Base-by-base conservation (phyloP, 1,140 invertebrate species). In the Conus ventricosus region DNA sequence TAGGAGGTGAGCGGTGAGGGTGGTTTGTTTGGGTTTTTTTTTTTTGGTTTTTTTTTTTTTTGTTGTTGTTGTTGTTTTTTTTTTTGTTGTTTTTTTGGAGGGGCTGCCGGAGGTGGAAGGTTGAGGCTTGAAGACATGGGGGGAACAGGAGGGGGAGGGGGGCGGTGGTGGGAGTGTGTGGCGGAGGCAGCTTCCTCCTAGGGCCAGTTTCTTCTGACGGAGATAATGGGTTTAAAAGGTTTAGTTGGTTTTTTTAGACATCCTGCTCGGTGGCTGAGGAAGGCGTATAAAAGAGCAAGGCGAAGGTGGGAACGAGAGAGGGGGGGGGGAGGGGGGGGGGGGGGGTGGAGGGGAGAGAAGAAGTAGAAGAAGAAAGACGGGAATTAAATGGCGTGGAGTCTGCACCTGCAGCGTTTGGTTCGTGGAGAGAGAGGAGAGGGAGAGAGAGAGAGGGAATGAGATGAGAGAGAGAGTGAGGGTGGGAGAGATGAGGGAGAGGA, bases 241-340 rank as follows among this genome's bases (percentile, higher is more conserved):
- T 84, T 84, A 84, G 82, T 67, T 63, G 82, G n/a, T 54, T 63
- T 84, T 63, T 39, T 84, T 84, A 84, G 82, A 84, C 82, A 84
- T 60, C 82, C 82, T 67, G 54, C 82, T 60, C 82, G 15, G 76
- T 78, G 76, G 25, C 25, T 4, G 25, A 51, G 11, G 76, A 78
- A 27, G 6, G 39, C 4, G 67, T 25, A 75, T 1, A 75, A 20
- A 78, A 51, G 39, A 39, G 39, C 39, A 39, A 39, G 39, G 39
- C 39, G 39, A 39, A 39, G 39, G 23, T 17, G 71, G 71, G 71
- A 23, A 75, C 5, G 71, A n/a, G n/a, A n/a, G 71, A 23, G 6
- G 71, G n/a, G 20, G 71, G 71, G 71, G 71, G 71, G 15, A 6
- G n/a, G 7, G 71, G 7, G n/a, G n/a, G 23, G n/a, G 23, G n/a